Conservation (phyloP, 92 coral and sea anemone genomes). For the Paragorgia papillata region DNA sequence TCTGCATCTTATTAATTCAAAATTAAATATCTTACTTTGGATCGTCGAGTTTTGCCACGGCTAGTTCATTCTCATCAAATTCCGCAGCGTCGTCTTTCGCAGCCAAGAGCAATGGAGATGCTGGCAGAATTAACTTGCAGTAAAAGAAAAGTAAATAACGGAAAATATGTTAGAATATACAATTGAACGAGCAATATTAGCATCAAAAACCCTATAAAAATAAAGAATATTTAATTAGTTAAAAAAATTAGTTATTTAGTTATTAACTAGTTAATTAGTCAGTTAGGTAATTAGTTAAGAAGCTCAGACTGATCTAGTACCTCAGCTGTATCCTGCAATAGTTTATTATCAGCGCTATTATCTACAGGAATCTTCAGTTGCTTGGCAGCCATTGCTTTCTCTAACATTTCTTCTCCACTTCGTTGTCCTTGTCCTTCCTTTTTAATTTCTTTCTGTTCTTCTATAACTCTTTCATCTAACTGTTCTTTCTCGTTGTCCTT, state of each 20-base stretch:
- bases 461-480: slow-evolving; percentile 32
- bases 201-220: too few species aligned
- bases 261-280: too few species aligned
- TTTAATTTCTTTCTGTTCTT: slow-evolving; percentile 44
- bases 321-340: slow-evolving; percentile 85
- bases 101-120: slow-evolving; percentile 76
- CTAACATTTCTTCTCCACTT: slow-evolving; percentile 43
- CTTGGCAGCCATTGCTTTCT: slow-evolving; percentile 34
- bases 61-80: slow-evolving; percentile 83
- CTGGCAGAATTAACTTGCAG: slow-evolving; percentile 75
- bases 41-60: slow-evolving; percentile 88
- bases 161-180: neutral
- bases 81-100: slow-evolving; percentile 99
- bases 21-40: slow-evolving; percentile 92
- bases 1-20: too few species aligned
- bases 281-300: too few species aligned
- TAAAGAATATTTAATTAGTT: too few species aligned
- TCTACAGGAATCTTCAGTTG: slow-evolving; percentile 73
- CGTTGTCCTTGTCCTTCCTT: slow-evolving; percentile 21
- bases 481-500: slow-evolving; percentile 41
- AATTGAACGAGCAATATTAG: too few species aligned
- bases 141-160: neutral
- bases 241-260: too few species aligned
- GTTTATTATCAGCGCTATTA: slow-evolving; percentile 79
- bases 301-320: too few species aligned